Base-by-base conservation (phyloP, 35 echinoderm and acorn worm species). In the Holothuria glaberrima region DNA sequence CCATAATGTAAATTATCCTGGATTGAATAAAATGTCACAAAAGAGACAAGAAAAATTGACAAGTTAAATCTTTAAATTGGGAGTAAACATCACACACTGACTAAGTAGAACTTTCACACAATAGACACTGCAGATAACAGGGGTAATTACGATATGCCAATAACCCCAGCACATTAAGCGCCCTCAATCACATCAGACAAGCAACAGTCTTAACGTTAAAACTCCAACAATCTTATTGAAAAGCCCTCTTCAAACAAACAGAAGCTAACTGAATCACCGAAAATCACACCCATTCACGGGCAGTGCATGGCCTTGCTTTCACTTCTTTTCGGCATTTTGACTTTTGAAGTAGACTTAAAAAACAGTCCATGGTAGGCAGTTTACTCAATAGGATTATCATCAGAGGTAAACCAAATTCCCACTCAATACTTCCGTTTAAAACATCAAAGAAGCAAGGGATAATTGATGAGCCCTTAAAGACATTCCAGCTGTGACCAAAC, bases 21-120 rank as follows among this genome's bases (percentile, higher is more conserved):
- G 38, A 24, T 78, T 78, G 44, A 16, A 54, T 54, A 54, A 54
- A 54, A 9, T 5, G 50, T 1, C 50, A 50, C 74, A 78, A 78
- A n/a, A 78, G 25, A 24, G 9, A 19, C 38, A 78, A 24, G 33
- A 78, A 24, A 78, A 78, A 48, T 78, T 78, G 74, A 78, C 74
- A 78, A 78, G 38, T 28, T 78, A 78, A 78, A 78, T 21, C 74
- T 78, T 78, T 28, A 78, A 78, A 78, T 78, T 78, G 74, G 44
- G 36, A 54, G 74, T 41, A 48, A 48, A 78, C 74, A 78, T 48
- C 74, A 48, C 35, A 21, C 20, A 7, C 38, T 48, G 50, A 45
- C 50, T 75, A 41, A 41, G 71, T 12, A 0, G 38, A 41, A 75
- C 22, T 32, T 32, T 75, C 20, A 32, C 71, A 75, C 71, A 75